Evolutionary conservation across 2,888 invertebrate genomes (phyloP).

Genomic region (Lucinisca nassula): DNA sequence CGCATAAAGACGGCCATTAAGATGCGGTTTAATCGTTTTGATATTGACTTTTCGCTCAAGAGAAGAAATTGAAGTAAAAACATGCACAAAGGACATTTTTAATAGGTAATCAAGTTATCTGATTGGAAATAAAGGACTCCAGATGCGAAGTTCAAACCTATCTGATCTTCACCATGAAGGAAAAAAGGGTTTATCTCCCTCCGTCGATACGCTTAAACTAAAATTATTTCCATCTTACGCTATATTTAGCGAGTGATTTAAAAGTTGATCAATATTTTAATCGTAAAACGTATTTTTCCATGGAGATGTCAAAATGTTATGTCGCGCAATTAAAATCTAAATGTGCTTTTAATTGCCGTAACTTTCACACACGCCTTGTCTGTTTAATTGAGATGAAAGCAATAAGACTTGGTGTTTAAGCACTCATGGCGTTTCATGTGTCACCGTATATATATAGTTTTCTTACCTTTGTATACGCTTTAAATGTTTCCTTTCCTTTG

Average conservation of each 20-base stretch:
- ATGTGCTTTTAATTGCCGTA: neutral
- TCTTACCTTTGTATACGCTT: too few relatives aligned
- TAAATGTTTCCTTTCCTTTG: too few relatives aligned
- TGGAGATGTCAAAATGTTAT: neutral
- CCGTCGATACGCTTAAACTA: neutral
- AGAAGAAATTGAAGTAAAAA: conserved; percentile 51
- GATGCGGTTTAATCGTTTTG: conserved; percentile 47
- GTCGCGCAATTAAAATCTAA: neutral
- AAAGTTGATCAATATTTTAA: neutral
- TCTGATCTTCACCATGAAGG: neutral
- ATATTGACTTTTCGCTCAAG: conserved; percentile 61
- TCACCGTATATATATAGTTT: too few relatives aligned
- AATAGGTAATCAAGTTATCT: conserved; percentile 53
- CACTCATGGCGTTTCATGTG: too few relatives aligned
- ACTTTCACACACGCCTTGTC: neutral
- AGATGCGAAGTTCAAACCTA: neutral
- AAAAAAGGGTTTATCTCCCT: neutral
- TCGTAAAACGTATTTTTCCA: neutral
- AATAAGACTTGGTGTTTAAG: too few relatives aligned
- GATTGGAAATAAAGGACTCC: neutral
- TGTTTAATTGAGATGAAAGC: too few relatives aligned
- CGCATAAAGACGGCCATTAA: conserved; percentile 48
- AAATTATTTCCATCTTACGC: conserved; percentile 4
- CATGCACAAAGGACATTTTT: conserved; percentile 60
- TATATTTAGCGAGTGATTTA: neutral